These are phyloP conservation scores for Penaeus monodon DNA, from an alignment of 2,888 invertebrate species.

Conservation along the genomic window DNA sequence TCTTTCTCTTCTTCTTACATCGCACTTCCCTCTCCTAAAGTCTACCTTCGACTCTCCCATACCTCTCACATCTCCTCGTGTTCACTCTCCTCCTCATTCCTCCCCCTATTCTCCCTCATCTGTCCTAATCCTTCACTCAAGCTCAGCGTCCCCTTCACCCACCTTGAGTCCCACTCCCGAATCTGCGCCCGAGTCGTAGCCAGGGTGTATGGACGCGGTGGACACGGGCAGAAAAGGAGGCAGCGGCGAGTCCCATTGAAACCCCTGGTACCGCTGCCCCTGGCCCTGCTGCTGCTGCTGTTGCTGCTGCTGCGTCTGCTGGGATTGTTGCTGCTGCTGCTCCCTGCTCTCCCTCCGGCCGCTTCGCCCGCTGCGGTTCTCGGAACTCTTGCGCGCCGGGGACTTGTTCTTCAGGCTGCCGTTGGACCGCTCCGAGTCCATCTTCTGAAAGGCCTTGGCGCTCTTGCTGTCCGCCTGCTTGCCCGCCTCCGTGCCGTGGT, in stretches of 20 bases:
- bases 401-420: conserved; percentile 59
- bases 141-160: background rate
- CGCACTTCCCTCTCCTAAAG: no score
- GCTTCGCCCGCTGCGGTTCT: conserved; percentile 73
- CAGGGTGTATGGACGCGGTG: conserved; percentile 51
- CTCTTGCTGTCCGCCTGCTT: conserved; percentile 40
- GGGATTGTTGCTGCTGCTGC: conserved; percentile 57
- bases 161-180: conserved; percentile 65
- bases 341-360: conserved; percentile 69
- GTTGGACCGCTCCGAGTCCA: conserved; percentile 55
- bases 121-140: no score
- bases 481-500: conserved; percentile 18
- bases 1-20: no score
- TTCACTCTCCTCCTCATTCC: no score
- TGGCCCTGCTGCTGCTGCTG: conserved; percentile 69
- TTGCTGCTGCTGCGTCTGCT: conserved; percentile 38
- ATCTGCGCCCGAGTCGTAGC: conserved; percentile 65
- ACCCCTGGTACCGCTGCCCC: conserved; percentile 50
- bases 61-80: no score
- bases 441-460: conserved; percentile 49
- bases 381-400: conserved; percentile 51
- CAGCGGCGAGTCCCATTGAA: conserved; percentile 63
- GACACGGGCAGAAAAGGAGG: conserved; percentile 60
- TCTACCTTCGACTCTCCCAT: no score
- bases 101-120: no score